Base-by-base conservation (phyloP, 2,797 vertebrate species). In the Cryptoprocta ferox region DNA sequence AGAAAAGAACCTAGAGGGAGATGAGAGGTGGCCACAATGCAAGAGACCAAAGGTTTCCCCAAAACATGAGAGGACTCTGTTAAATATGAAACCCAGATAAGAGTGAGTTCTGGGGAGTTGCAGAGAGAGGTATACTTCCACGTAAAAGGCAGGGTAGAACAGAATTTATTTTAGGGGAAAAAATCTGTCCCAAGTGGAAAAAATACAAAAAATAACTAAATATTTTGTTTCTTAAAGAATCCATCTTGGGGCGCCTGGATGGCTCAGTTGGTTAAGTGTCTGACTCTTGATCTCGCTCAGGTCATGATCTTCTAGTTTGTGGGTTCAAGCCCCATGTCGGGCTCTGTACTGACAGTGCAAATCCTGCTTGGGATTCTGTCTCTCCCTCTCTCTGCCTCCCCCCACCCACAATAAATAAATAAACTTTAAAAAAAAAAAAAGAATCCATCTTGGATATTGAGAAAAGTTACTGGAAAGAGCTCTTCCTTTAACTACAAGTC, bases 171-270 rank as follows among this genome's bases (percentile, higher is more conserved):
- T 75, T 39, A 71, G 71, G 32, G 0, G 1, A 13, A 39, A 48
- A 37, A 32, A 56, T 86, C 30, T 35, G 8, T 88, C 89, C 16
- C 21, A 80, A 95, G 26, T 30, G 21, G 71, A 5, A 86, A 89
- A 94, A 76, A 30, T 26, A 75, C 18, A 48, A 42, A 73, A 63
- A 28, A 50, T 63, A 78, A 65, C 1, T 53, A 66, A 65, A 85
- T 19, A 32, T 85, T 91, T 81, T 91, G 21, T 93, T 93, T 63
- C 32, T 71, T 95, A 80, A 73, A 63, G 48, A 89, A 39, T 42
- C 37, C 26, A 75, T 16, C n/a, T 63, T 42, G 18, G 6, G 56
- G 21, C 21, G 19, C 56, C 56, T 59, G 19, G 18, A 21, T 59
- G 56, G 6, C 56, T 59, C 21, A 0, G 21, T 59, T 7, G 2